phyloP scores from a whole-genome alignment of 2,113 vertebrate species.

The Capreolus pygargus region DNA sequence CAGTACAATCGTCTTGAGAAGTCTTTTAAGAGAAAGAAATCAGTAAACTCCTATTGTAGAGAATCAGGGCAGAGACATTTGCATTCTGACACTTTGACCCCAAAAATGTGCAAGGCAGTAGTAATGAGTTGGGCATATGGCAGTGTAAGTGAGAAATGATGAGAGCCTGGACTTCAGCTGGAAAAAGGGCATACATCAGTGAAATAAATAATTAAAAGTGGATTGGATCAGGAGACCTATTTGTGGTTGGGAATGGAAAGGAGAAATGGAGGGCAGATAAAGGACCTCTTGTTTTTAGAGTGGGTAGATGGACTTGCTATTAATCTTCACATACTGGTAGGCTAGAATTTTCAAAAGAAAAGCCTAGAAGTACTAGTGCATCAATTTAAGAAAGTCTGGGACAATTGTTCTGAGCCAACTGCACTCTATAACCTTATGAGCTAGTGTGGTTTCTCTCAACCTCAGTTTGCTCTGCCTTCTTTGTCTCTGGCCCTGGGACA shows the following conservation, averaged over 20 bases:
- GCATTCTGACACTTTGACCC: neutral
- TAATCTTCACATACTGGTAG: neutral
- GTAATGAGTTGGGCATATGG: neutral
- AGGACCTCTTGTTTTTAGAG: neutral
- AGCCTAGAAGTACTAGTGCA: neutral
- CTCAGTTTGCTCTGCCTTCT: neutral
- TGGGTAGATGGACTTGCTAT: neutral
- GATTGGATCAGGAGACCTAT: neutral
- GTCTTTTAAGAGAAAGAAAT: neutral
- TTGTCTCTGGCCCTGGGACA: neutral
- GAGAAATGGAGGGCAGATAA: neutral
- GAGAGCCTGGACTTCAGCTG: neutral
- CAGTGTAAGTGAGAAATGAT: neutral
- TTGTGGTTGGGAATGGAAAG: neutral
- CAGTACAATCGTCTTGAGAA: neutral
- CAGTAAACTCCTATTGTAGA: neutral
- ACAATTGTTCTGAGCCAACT: neutral
- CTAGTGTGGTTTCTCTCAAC: neutral
- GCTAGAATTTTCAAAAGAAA: neutral
- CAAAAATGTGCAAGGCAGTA: neutral
- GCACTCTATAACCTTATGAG: neutral
- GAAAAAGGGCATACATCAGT: neutral
- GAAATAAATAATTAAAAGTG: neutral
- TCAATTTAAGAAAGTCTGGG: neutral
- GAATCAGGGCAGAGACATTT: neutral